Conservation (phyloP, 1,140 invertebrate genomes). For the Heliconius congener region DNA sequence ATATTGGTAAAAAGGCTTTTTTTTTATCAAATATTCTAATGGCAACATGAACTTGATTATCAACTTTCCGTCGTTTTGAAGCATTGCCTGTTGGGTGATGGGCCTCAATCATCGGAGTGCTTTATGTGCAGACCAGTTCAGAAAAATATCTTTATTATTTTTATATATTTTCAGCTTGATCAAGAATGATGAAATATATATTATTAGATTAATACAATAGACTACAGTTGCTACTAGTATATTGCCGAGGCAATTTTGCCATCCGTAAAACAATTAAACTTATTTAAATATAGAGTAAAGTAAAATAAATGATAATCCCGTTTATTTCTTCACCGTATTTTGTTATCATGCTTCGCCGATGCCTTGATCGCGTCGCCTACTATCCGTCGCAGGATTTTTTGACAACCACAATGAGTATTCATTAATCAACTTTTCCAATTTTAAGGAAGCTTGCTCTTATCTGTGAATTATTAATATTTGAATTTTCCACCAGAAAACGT, state of each 20-base stretch:
- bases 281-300: slow-evolving; percentile 18
- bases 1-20: too few relatives aligned
- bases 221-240: neutral
- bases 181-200: too few relatives aligned
- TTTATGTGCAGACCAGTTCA: too few relatives aligned
- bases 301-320: slow-evolving; percentile 10
- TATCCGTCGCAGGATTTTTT: slow-evolving; percentile 51
- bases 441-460: slow-evolving; percentile 51
- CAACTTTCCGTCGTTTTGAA: too few relatives aligned
- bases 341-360: slow-evolving; percentile 21
- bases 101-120: too few relatives aligned
- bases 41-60: too few relatives aligned
- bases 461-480: slow-evolving; percentile 27
- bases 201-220: neutral
- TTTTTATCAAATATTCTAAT: too few relatives aligned
- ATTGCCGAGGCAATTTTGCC: neutral
- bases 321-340: slow-evolving; percentile 24
- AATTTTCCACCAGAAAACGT: slow-evolving; percentile 10
- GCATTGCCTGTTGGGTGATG: too few relatives aligned
- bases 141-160: too few relatives aligned
- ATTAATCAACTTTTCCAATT: slow-evolving; percentile 78
- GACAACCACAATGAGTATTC: slow-evolving; percentile 57
- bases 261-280: neutral
- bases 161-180: too few relatives aligned
- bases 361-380: slow-evolving; percentile 47